These are phyloP conservation scores for Novumbra hubbsi DNA, from an alignment of 2,797 vertebrate species.

Conservation along the genomic window DNA sequence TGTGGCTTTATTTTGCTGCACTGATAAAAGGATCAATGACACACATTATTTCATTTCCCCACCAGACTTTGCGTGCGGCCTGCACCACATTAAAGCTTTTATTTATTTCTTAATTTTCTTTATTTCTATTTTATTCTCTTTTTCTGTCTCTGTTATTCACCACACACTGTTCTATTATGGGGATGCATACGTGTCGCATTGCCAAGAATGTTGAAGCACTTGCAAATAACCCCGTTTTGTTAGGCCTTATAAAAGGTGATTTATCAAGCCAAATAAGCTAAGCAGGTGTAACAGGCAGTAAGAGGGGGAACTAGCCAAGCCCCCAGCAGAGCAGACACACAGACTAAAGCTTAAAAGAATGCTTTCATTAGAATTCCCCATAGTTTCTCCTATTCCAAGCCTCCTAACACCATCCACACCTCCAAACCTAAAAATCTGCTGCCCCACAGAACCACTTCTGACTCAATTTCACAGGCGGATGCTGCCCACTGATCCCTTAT, in stretches of 20 bases:
- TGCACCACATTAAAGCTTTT: neutral
- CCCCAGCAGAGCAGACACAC: neutral
- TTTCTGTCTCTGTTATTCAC: neutral
- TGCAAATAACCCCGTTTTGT: neutral
- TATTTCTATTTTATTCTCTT: neutral
- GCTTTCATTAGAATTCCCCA: neutral
- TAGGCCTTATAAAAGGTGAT: neutral
- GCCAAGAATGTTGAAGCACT: neutral
- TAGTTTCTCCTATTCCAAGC: neutral
- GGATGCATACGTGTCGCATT: neutral
- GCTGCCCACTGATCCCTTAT: constrained; percentile 37
- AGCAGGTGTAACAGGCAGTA: neutral
- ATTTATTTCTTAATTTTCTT: neutral
- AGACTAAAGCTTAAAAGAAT: neutral
- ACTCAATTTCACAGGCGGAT: constrained; percentile 57
- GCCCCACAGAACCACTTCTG: constrained; percentile 26
- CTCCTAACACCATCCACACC: neutral
- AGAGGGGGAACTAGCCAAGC: neutral
- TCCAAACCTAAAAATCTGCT: neutral
- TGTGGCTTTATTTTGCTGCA: neutral
- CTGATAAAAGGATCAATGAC: neutral
- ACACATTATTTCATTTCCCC: neutral
- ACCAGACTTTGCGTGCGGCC: neutral
- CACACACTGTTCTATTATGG: neutral
- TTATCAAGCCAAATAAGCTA: neutral